A percentile compares a stretch with the other conserved stretches of the same genome.
Evolutionary conservation across 2,888 invertebrate genomes (phyloP).

Genomic region (Sphaeridia pumilis): DNA sequence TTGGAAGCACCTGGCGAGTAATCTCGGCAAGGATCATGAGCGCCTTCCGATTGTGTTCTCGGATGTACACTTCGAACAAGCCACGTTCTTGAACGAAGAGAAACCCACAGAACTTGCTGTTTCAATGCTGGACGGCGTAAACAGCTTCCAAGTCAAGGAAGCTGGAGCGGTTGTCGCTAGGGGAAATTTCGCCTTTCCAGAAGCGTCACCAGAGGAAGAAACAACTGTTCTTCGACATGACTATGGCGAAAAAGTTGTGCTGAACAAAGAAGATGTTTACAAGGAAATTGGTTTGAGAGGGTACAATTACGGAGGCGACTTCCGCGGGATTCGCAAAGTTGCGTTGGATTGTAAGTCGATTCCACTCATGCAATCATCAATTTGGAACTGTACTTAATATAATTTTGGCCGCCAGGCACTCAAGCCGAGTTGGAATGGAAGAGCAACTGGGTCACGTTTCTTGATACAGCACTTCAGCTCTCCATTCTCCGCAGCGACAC

Average conservation of each 20-base stretch:
- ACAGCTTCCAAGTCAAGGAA: slow-evolving; percentile 44
- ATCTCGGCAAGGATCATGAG: slow-evolving; percentile 52
- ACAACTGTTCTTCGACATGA: not conserved
- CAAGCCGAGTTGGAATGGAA: slow-evolving; percentile 50
- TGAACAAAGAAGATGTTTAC: slow-evolving; percentile 55
- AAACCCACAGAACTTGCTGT: slow-evolving; percentile 50
- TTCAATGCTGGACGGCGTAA: slow-evolving; percentile 66
- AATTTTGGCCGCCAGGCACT: no score
- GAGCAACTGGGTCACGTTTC: slow-evolving; percentile 74
- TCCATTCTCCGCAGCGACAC: slow-evolving; percentile 57
- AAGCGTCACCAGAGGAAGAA: not conserved
- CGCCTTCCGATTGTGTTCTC: slow-evolving; percentile 71
- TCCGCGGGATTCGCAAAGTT: slow-evolving; percentile 63
- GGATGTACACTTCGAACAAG: slow-evolving; percentile 68
- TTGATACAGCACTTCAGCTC: slow-evolving; percentile 81
- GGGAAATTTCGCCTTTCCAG: slow-evolving; percentile 36
- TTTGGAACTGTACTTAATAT: slow-evolving; percentile 5
- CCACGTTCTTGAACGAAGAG: slow-evolving; percentile 64
- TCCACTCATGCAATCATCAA: not conserved
- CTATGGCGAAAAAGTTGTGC: slow-evolving; percentile 38
- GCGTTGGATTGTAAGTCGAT: not conserved
- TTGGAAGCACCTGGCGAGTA: slow-evolving; percentile 63
- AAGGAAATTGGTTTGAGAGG: slow-evolving; percentile 74
- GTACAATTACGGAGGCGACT: slow-evolving; percentile 69
- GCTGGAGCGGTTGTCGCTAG: slow-evolving; percentile 38